Percentiles rank a stretch among this genome's conserved stretches.
These are phyloP conservation scores for Saccopteryx leptura DNA, from an alignment of 2,113 vertebrate species.

Conservation along the genomic window DNA sequence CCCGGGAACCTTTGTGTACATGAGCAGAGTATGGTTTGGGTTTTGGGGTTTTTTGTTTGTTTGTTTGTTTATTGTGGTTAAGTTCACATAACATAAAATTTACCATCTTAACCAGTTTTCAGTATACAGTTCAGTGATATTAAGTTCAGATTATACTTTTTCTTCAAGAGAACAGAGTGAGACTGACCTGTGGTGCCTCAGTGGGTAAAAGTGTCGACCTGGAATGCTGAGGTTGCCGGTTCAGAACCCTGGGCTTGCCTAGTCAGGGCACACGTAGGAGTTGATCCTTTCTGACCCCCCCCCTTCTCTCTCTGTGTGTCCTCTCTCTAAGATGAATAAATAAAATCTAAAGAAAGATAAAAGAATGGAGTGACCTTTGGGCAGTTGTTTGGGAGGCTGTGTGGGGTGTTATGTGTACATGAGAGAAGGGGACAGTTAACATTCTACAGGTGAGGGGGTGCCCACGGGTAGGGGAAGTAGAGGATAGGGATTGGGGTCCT, in stretches of 20 bases:
- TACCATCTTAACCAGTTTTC: neutral
- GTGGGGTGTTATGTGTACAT: neutral
- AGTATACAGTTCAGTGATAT: neutral
- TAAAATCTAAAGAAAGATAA: too few species aligned
- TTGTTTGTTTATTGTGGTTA: neutral
- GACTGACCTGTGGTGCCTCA: too few species aligned
- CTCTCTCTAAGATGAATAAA: too few species aligned
- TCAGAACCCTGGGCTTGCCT: too few species aligned
- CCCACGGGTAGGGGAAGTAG: neutral
- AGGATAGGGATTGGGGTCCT: neutral
- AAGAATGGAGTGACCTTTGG: neutral
- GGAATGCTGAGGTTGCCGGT: too few species aligned
- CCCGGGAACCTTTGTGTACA: neutral
- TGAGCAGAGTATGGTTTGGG: neutral
- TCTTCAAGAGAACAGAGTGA: neutral
- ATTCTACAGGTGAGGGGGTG: neutral
- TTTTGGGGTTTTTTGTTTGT: neutral
- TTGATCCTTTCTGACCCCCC: too few species aligned
- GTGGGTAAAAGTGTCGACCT: too few species aligned
- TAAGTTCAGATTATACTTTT: neutral
- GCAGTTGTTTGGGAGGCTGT: neutral
- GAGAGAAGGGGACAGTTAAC: neutral
- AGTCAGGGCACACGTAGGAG: too few species aligned
- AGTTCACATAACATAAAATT: conserved; percentile 1
- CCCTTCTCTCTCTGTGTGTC: too few species aligned